Evolutionary conservation across 2,888 invertebrate species (phyloP), one percentile per base, ranked within the genome.

Genomic region (Gerris lacustris): DNA sequence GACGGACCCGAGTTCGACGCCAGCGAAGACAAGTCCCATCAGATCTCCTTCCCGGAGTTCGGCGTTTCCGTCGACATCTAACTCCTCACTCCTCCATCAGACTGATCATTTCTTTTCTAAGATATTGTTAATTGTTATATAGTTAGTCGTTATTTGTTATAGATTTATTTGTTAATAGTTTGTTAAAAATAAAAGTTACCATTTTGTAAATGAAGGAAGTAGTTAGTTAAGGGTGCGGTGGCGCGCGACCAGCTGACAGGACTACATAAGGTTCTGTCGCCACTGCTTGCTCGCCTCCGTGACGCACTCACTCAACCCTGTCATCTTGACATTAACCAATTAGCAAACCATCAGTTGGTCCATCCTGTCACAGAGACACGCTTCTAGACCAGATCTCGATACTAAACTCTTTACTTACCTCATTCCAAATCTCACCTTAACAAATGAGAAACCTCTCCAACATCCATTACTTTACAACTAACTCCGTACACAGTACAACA

Each of bases 51-150:
- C 9, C 64, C 64, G 7, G 18, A 64, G 64, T 64, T 18, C 64
- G 64, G 64, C 7, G 64, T 64, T 2, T n/a, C 64, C 17, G 64
- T 64, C 7, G 64, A 64, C 64, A n/a, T 64, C 64, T 64, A 17
- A 64, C 18, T 18, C 15, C 55, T 55, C 55, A 55, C 55, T 55
- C 31, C 31, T 31, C 1, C 31, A 55, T 11, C 55, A 55, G 64
- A 64, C 64, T 64, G 64, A 64, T 64, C 17, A 64, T 64, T 6
- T n/a, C 9, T 1, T 64, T 18, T 9, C 31, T 64, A n/a, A 18
- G 18, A n/a, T 18, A 64, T 64, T 64, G 11, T 64, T 18, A 18
- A 11, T 62, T n/a, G 62, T 62, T 62, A 15, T 62, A 62, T 31
- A 31, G 31, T 31, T 31, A 31, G 31, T 31, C 31, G 31, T 31